Evolutionary conservation across 2,113 vertebrate species (phyloP), one percentile per base, ranked within the genome.

Genomic region (Physeter macrocephalus): DNA sequence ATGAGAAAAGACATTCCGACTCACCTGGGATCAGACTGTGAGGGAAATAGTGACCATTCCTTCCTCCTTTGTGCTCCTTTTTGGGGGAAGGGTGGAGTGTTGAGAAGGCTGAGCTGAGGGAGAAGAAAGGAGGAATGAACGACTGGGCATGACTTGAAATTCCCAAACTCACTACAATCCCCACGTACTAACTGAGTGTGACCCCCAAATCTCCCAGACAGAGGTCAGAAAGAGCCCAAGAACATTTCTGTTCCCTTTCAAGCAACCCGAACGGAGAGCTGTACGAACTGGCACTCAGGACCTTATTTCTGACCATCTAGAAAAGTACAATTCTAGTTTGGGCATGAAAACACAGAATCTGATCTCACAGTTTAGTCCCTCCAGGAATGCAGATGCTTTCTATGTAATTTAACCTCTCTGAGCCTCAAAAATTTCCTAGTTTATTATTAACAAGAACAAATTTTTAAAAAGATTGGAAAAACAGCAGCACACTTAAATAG

Each of bases 11-110:
- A 62, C 36, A 72, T 5, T 62, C 21, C 61, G 49, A 81, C 77
- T 96, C 57, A 92, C 83, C 84, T 84, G 67, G 41, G 39, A 89
- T 89, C 78, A 96, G 72, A 92, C 71, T 81, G 29, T 20, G 41
- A 94, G 67, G 64, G 69, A 77, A 77, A 6, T 0, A 57, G 18
- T 52, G 66, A 15, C 29, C 72, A 75, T 87, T 52, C n/a, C 61
- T 95, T 89, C 39, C 29, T 81, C 41, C n/a, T 93, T 34, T 61
- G 62, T 90, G 39, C 34, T 95, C 14, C 15, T 97, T 49, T 91
- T 85, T 36, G 64, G 46, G 34, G 23, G 27, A 85, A 91, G 39
- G 25, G 23, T 71, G 8, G 83, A 93, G 6, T 69, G 67, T 21
- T 64, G 59, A 86, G 61, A 43, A 25, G 34, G 66, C 52, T 93